Evolutionary conservation across 92 coral and sea anemone genomes (phyloP), one percentile per base, ranked within the genome.

Genomic region (Heteractis magnifica): DNA sequence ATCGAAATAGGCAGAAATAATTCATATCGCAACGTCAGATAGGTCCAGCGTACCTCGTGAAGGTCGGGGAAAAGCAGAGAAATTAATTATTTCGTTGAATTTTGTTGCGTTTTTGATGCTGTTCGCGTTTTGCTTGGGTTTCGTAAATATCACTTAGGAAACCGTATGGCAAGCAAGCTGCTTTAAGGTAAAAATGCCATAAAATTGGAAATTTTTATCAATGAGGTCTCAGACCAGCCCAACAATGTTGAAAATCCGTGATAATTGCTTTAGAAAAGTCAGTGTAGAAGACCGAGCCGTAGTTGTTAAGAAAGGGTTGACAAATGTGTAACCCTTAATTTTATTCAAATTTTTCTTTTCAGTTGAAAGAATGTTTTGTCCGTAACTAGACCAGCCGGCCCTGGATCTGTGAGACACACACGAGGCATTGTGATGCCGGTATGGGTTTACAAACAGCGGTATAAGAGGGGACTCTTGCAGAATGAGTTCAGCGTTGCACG

Each of bases 181-280:
- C 23, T 68, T 68, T 68, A 68, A 68, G 73, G 73, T 68, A 68
- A 68, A 68, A 10, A 68, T 14, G 49, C 10, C 14, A 18, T 11
- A 60, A 41, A 80, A 26, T 19, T n/a, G 7, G 51, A 11, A 50
- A 23, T 8, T 51, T 41, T 34, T 8, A 21, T 8, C 62, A 80
- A 80, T 52, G 51, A 52, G 73, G 55, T 41, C 83, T 59, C 76
- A 71, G 83, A 79, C 78, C 85, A 81, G 94, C 89, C 86, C 94
- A 91, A 80, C 86, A 89, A 89, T 88, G 52, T 84, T 78, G 86
- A 89, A 73, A 89, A 78, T 4, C 92, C 83, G 88, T 68, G 90
- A 84, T 92, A 92, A 92, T 92, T 92, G 90, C 81, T 83, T 79
- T 86, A 73, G 85, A 89, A 81, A 88, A 79, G 89, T 91, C 82